These are phyloP conservation scores for Styela clava DNA, from an alignment of 23 tunicate species.

Conservation along the genomic window DNA sequence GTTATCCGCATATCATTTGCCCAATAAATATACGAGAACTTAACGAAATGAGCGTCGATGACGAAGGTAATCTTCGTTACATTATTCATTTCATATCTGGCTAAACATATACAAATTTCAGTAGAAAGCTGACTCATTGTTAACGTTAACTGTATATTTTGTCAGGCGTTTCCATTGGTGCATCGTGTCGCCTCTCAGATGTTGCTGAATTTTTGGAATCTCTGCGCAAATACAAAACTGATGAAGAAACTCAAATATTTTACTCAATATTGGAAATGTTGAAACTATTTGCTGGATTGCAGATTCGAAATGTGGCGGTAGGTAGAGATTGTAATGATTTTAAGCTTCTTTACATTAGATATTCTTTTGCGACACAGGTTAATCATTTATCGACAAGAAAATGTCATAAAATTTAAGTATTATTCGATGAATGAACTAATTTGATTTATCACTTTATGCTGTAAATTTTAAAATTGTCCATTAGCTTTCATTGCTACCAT, in stretches of 20 bases:
- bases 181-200: conserved; percentile 56
- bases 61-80: not conserved
- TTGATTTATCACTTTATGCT: no score
- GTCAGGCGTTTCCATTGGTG: conserved; percentile 71
- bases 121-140: no score
- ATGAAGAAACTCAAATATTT: conserved; percentile 41
- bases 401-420: no score
- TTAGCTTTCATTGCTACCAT: no score
- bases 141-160: not conserved
- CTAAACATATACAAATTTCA: no score
- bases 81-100: no score
- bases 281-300: conserved; percentile 89
- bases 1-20: conserved; percentile 35
- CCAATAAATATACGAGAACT: conserved; percentile 53
- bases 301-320: conserved; percentile 92
- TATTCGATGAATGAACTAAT: no score
- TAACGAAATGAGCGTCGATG: conserved; percentile 17
- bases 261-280: conserved; percentile 58
- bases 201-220: conserved; percentile 14
- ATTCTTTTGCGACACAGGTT: no score
- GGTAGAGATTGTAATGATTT: not conserved
- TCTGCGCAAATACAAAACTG: conserved; percentile 14
- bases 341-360: no score
- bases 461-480: no score
- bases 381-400: no score